Evolutionary conservation across 2,113 vertebrate species (phyloP), one percentile per base, ranked within the genome.

Genomic region (Centrocercus urophasianus): DNA sequence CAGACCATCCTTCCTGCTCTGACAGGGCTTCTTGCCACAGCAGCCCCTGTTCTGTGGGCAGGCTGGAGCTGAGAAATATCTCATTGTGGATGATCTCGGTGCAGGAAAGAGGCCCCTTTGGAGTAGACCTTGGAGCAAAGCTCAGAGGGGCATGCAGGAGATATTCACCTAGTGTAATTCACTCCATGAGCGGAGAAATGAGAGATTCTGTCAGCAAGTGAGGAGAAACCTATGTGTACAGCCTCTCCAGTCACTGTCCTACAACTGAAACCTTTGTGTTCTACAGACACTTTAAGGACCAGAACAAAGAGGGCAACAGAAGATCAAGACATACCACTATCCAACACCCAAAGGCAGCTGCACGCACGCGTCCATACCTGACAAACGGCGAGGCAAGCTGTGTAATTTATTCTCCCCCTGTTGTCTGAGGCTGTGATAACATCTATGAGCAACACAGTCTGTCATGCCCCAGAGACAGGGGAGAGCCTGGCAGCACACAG

Each of bases 151-250:
- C 0, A 1, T 24, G 36, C 40, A 38, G 80, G 59, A 4, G 34
- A 50, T 56, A 11, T 34, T 32, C 59, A 45, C 0, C 0, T 1
- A 1, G 6, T 0, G 12, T 8, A 45, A 50, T 11, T 15, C 56
- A 21, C 73, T 56, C 34, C 8, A 7, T 0, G 6, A 38, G 65
- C 2, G 32, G 19, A 72, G 69, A 70, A 73, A n/a, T 13, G 30
- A 36, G 30, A 6, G n/a, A 63, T n/a, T 27, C 45, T 77, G 61
- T 47, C 64, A 54, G 18, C 17, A 27, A 61, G 22, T 13, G 8
- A 10, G 30, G 69, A 67, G 18, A 36, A 28, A 0, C 6, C 54
- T 66, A 2, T 0, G 25, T 4, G 15, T 22, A 4, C 4, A 5
- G 15, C 63, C 38, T n/a, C 17, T 14, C 30, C 42, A 20, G 2